Base-by-base conservation (phyloP, 2,797 vertebrate genomes). In the Salarias fasciatus region DNA sequence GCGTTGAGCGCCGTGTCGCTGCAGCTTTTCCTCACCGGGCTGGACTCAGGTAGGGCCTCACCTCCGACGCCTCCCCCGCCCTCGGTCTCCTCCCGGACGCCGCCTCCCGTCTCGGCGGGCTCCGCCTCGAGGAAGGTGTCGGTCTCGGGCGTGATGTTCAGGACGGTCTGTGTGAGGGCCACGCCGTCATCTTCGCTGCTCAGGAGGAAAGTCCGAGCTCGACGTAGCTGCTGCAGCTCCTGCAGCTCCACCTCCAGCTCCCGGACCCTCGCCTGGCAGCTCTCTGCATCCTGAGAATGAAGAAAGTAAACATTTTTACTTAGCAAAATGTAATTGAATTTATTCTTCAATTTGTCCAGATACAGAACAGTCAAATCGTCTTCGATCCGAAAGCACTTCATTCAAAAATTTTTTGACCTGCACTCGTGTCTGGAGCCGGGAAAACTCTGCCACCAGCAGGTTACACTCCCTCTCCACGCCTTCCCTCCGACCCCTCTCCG, bases 171-270 rank as follows among this genome's bases (percentile, higher is more conserved):
- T 46, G 89, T 85, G 0, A 92, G 94, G 0, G 94, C 90, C 53
- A 96, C 90, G 11, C 94, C 95, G n/a, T 98, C 95, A 4, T 98
- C 95, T 65, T 91, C 93, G 13, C 92, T 87, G 52, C 94, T 93
- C 70, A 98, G 92, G 49, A 99, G 91, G 77, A 95, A 95, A 3
- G 94, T 94, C 6, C 93, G 83, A 10, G 92, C 90, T 12, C 95
- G 95, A 24, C 96, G 96, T 65, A 99, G 94, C 90, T 98, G 97
- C 80, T 98, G 97, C 40, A 99, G 92, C 91, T 99, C 98, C 71
- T 94, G 92, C 2, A 99, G 93, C 90, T 99, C 97, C 0, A 92
- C 94, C 79, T 99, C 98, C 75, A 99, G 77, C 82, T 99, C 98
- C 38, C 94, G 93, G 18, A 98, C 95, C 12, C 97, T 94, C n/a